phyloP scores from a whole-genome alignment of 1,140 invertebrate species.

The Drosophila miranda region DNA sequence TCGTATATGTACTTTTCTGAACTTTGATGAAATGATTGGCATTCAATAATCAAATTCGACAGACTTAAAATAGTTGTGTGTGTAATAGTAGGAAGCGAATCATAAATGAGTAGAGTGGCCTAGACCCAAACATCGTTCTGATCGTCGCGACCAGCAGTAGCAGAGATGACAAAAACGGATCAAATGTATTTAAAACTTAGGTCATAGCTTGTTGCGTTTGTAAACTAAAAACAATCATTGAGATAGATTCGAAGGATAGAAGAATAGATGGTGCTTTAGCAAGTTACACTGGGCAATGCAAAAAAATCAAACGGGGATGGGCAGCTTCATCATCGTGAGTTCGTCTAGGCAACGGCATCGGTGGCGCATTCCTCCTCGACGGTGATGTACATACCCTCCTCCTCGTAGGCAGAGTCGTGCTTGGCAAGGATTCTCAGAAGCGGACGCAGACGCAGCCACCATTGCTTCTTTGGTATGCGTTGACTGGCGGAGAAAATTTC shows the following conservation, averaged over 20 bases:
- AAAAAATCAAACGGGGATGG: constrained; percentile 15
- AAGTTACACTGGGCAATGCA: constrained; percentile 21
- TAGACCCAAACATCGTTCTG: too few species aligned
- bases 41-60: constrained; percentile 8
- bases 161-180: constrained; percentile 24
- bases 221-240: constrained; percentile 42
- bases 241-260: constrained; percentile 40
- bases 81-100: neutral
- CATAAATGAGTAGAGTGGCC: constrained; percentile 5
- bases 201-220: too few species aligned
- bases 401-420: constrained; percentile 96
- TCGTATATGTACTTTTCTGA: too few species aligned
- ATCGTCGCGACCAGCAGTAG: neutral
- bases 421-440: constrained; percentile 98
- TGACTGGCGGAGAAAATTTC: constrained; percentile 85
- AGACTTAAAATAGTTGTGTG: constrained; percentile 3
- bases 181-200: constrained; percentile 20
- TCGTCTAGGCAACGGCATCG: constrained; percentile 74
- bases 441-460: constrained; percentile 99
- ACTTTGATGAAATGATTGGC: too few species aligned
- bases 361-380: constrained; percentile 87
- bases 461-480: constrained; percentile 95
- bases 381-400: constrained; percentile 94
- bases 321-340: neutral
- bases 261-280: constrained; percentile 26